phyloP scores from a whole-genome alignment of 2,888 invertebrate species.

The Trichopria drosophilae region DNA sequence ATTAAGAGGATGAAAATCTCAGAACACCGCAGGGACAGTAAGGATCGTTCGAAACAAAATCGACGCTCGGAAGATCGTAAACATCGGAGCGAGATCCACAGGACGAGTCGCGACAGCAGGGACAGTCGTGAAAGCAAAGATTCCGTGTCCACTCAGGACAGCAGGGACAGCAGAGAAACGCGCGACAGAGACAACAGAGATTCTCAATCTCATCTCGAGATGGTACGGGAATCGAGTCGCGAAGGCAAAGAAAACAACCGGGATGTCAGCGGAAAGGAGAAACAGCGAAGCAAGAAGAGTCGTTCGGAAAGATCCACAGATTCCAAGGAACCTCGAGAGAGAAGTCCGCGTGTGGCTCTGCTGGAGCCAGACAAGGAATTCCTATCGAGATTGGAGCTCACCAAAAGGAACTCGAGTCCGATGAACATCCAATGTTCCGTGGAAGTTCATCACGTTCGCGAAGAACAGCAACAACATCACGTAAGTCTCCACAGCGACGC shows the following conservation, averaged over 20 bases:
- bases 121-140: conserved; percentile 49
- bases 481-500: conserved; percentile 50
- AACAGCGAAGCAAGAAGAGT: conserved; percentile 48
- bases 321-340: conserved; percentile 51
- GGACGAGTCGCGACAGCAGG: conserved; percentile 54
- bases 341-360: conserved; percentile 50
- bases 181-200: conserved; percentile 30
- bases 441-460: conserved; percentile 43
- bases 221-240: conserved; percentile 40
- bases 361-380: conserved; percentile 55
- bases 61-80: conserved; percentile 55
- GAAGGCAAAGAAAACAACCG: conserved; percentile 55
- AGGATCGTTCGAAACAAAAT: conserved; percentile 62
- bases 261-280: conserved; percentile 48
- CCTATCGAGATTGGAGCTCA: conserved; percentile 48
- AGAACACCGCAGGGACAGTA: conserved; percentile 70
- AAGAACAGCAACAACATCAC: conserved; percentile 45
- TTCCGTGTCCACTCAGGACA: conserved; percentile 43
- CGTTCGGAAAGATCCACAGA: conserved; percentile 32
- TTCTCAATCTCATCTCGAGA: conserved; percentile 31
- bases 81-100: conserved; percentile 53
- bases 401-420: conserved; percentile 47
- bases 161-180: conserved; percentile 43
- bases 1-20: conserved; percentile 66
- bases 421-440: conserved; percentile 44